Base-by-base conservation (phyloP, 2,888 invertebrate species). In the Xestia ashworthii region DNA sequence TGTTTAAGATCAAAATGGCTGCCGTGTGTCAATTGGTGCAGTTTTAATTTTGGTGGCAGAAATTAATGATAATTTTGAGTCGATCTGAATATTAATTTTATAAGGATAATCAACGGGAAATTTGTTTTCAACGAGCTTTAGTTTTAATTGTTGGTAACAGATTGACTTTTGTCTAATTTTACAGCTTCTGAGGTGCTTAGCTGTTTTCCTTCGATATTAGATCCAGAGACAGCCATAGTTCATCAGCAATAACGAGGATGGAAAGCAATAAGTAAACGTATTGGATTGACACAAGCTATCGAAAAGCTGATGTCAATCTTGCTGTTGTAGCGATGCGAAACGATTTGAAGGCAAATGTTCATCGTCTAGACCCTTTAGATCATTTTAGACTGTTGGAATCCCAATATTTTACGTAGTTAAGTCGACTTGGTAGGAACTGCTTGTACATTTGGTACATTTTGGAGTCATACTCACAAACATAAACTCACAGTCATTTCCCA, bases 1-100 rank as follows among this genome's bases (percentile, higher is more conserved):
- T 50, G 69, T 50, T 72, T 62, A 69, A 25, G 48, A 71, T 69
- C 55, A 41, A 65, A 70, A 82, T 84, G 76, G 81, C 65, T 22
- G 76, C 48, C n/a, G 19, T 46, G 14, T 62, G 69, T 84, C 55
- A 70, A 76, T 67, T 75, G 38, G 38, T 38, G 70, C 14, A 65
- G 60, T 71, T 79, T 48, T 64, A 14, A 60, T 71, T 69, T 71
- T 81, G 69, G 32, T 71, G 81, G 48, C 22, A 71, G 12, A 70
- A 71, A 4, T 50, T n/a, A 62, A 62, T 58, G 22, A 38, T 25
- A 41, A 44, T 5, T 62, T 80, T 41, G 22, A 48, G 14, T 25
- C n/a, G 32, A 53, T 53, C 9, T 4, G 9, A 55, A 53, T 77
- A 16, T 1, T 55, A 41, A 68, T 64, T 80, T 48, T 22, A 65